Base-by-base conservation (phyloP, 2,113 vertebrate species). In the Aspidoscelis tigris region DNA sequence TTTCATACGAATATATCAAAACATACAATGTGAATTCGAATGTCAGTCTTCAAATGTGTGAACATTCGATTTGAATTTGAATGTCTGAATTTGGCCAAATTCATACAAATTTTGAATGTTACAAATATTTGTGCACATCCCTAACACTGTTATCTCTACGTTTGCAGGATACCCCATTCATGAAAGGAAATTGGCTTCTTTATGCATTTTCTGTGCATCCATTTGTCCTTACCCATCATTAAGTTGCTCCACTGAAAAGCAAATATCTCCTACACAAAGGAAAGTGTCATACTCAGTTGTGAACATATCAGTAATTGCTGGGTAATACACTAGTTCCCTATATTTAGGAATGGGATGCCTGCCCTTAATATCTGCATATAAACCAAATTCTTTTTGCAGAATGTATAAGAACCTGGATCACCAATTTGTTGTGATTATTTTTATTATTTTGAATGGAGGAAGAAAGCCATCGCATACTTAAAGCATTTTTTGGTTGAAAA, bases 281-380 rank as follows among this genome's bases (percentile, higher is more conserved):
- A 76, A 2, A 65, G 50, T 53, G 33, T 11, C 70, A 64, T 39
- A 41, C 53, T 71, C 14, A 64, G 26, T 7, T 14, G 11, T 9
- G 43, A 72, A 44, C 26, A 2, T 72, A 18, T 72, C 20, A 78
- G 20, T 10, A 79, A 33, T 10, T 73, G 68, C 53, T 72, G 70
- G 8, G 41, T 74, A 76, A 33, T 11, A 84, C 16, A 55, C 10
- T 14, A 55, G 55, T 55, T 55, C 16, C 9, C 8, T 9, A 39
- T 39, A 53, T 85, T 79, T 53, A 86, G 83, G 84, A 89, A 83
- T 2, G 26, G 92, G 72, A 88, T 86, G 84, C 78, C 86, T 84
- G 78, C 75, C 61, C 44, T 82, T 64, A n/a, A 70, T 78, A 44
- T 83, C 73, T 80, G 81, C 73, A 86, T 90, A 74, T 43, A 82